Percentiles rank a stretch among this genome's conserved stretches.
Conservation (phyloP, 2,888 invertebrate species). For the Cryptus viduatorius region DNA sequence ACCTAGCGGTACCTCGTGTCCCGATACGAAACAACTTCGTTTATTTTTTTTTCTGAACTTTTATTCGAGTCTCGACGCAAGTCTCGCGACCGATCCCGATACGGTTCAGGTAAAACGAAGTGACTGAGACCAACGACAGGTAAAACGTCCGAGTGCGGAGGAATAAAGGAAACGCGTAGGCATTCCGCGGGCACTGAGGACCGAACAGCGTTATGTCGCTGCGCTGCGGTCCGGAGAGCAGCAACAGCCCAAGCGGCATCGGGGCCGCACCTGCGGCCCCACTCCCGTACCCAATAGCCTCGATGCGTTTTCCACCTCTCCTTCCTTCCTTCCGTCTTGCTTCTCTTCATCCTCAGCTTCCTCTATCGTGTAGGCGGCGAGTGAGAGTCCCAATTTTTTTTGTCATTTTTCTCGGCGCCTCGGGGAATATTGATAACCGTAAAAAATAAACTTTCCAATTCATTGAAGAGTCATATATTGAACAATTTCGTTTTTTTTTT, state of each 20-base stretch:
- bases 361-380: conserved; percentile 17
- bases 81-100: conserved; percentile 32
- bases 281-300: conserved; percentile 60
- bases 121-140: conserved; percentile 53
- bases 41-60: not conserved
- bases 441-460: conserved; percentile 11
- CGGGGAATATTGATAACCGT: not conserved
- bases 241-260: conserved; percentile 50
- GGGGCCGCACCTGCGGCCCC: conserved; percentile 78
- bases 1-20: conserved; percentile 13
- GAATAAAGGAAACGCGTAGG: conserved; percentile 63
- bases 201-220: conserved; percentile 74
- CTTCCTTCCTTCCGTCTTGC: conserved; percentile 55
- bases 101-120: conserved; percentile 41
- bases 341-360: conserved; percentile 30
- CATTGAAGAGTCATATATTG: conserved; percentile 47
- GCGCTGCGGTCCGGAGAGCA: conserved; percentile 73
- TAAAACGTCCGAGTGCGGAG: conserved; percentile 57
- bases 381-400: conserved; percentile 15
- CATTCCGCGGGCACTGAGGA: conserved; percentile 61
- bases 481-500: conserved; percentile 59
- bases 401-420: not conserved
- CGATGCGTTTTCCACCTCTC: conserved; percentile 66
- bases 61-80: not conserved
- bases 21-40: not conserved